phyloP scores from a whole-genome alignment of 2,888 invertebrate genomes.

The Entomobrya multifasciata region DNA sequence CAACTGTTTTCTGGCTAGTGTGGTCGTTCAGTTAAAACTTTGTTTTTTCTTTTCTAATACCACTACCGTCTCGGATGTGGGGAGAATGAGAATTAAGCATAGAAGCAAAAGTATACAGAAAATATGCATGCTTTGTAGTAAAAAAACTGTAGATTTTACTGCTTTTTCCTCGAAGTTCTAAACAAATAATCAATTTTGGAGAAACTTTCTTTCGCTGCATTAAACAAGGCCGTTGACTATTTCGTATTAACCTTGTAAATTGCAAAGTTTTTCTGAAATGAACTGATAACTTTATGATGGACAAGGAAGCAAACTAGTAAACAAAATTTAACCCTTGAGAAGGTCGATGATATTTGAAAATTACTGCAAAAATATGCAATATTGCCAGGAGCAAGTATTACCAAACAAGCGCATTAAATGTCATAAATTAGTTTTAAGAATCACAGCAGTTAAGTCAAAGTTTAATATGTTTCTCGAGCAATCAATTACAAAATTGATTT shows the following conservation, averaged over 20 bases:
- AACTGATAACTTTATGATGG: not conserved
- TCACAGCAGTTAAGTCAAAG: not conserved
- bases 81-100: no score
- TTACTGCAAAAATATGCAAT: not conserved
- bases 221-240: slow-evolving; percentile 42
- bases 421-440: not conserved
- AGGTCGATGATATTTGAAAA: slow-evolving; percentile 18
- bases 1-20: no score
- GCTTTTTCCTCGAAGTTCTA: not conserved
- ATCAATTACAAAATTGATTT: not conserved
- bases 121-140: not conserved
- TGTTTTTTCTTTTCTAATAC: no score
- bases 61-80: no score
- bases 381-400: slow-evolving; percentile 1
- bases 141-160: not conserved
- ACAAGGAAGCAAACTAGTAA: slow-evolving; percentile 29
- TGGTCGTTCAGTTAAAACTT: no score
- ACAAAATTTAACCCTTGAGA: slow-evolving; percentile 36
- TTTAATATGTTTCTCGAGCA: not conserved
- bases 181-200: no score
- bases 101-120: not conserved
- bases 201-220: no score
- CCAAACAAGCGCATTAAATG: not conserved
- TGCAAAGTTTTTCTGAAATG: not conserved
- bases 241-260: not conserved